Conservation (phyloP, 2,888 invertebrate species). For the Diachrysia chrysitis region DNA sequence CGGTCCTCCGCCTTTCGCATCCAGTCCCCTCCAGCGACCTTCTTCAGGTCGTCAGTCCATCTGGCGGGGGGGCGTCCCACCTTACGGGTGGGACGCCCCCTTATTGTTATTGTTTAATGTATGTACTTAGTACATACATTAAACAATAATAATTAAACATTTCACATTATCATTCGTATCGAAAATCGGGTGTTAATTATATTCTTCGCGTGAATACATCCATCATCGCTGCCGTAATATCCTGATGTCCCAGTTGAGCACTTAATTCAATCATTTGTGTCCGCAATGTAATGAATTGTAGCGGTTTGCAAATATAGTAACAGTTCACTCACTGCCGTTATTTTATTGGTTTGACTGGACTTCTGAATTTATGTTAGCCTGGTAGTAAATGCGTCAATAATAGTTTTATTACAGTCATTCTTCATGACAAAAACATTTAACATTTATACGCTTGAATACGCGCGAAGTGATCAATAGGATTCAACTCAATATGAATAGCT, state of each 20-base stretch:
- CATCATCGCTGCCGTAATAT: conserved; percentile 35
- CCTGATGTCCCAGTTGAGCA: conserved; percentile 42
- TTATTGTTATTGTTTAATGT: too few relatives aligned
- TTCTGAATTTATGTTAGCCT: conserved; percentile 28
- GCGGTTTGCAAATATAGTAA: conserved; percentile 36
- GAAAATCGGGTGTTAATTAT: conserved; percentile 18
- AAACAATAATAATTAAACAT: too few relatives aligned
- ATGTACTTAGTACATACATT: too few relatives aligned
- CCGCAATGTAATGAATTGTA: conserved; percentile 40
- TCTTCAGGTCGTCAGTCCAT: too few relatives aligned
- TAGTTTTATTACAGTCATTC: background rate
- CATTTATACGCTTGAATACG: background rate
- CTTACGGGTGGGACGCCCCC: too few relatives aligned
- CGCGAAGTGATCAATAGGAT: background rate
- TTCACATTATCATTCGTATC: background rate
- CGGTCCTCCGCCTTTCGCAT: too few relatives aligned
- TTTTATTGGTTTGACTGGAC: conserved; percentile 23
- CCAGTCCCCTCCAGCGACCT: too few relatives aligned
- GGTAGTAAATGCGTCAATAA: conserved; percentile 14
- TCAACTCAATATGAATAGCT: too few relatives aligned
- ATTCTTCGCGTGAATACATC: conserved; percentile 38
- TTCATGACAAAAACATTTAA: background rate
- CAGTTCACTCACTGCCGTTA: conserved; percentile 28
- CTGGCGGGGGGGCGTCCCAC: too few relatives aligned
- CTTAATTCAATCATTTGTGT: conserved; percentile 51